Base-by-base conservation (phyloP, 2,888 invertebrate species). In the Sphaerolaimus hirsutus region DNA sequence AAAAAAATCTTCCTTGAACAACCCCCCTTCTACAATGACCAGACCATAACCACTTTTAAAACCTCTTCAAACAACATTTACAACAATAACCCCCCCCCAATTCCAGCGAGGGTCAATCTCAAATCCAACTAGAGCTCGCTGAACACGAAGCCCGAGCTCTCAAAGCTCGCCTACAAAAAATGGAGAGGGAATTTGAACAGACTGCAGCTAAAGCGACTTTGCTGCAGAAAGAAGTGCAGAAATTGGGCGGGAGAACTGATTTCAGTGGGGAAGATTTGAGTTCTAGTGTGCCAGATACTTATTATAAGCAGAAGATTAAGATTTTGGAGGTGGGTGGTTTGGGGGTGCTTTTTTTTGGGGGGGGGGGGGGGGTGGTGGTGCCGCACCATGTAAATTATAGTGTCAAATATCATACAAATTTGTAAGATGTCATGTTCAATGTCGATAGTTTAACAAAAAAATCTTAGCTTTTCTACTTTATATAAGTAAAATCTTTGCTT, bases 91-190 rank as follows among this genome's bases (percentile, higher is more conserved):
- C 29, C 5, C 5, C 7, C 7, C 14, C 14, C 29, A 29, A 17
- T 54, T 60, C 46, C 44, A 60, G 60, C 53, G 61, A 61, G 43
- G 59, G 61, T 45, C 56, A 61, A 46, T 53, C 60, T 19, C 58
- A 64, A 46, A 55, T 68, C 7, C 65, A 66, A 52, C 54, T 67
- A 47, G 66, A 67, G 47, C 52, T 68, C 46, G 61, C 65, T n/a
- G 67, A 67, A 49, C 64, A 78, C 72, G 86, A 87, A 71, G 76
- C 81, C 47, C 74, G 77, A 23, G 78, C 81, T 49, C 68, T 84
- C 51, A 73, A 80, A 38, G 74, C 78, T 53, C 84, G 83, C 68
- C 76, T 81, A 48, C 80, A 81, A 63, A 80, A 80, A 55, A 67
- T 81, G 52, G 82, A 84, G 67, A 74, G 73, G 52, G 80, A 82